These are phyloP conservation scores for Clarias macrocephalus DNA, from an alignment of 2,113 vertebrate species.

Conservation along the genomic window DNA sequence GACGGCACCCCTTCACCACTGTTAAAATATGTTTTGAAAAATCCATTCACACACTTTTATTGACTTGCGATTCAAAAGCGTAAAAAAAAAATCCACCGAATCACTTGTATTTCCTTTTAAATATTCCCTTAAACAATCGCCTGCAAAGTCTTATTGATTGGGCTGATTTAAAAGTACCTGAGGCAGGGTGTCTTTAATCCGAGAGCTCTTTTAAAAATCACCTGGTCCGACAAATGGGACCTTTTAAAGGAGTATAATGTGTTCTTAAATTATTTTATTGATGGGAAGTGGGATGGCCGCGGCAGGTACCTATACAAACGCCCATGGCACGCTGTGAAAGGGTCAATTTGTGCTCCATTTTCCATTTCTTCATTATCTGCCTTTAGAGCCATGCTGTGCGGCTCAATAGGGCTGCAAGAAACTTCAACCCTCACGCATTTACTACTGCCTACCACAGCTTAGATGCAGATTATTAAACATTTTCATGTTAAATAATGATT, in stretches of 20 bases:
- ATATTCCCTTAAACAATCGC: constrained; percentile 73
- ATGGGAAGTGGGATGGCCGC: constrained; percentile 87
- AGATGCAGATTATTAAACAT: constrained; percentile 77
- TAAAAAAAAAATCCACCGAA: constrained; percentile 59
- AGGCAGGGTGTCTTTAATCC: constrained; percentile 81
- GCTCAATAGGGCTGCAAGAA: constrained; percentile 80
- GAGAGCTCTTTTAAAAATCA: constrained; percentile 96
- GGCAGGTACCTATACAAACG: constrained; percentile 93
- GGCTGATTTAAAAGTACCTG: constrained; percentile 80
- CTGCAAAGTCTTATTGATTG: constrained; percentile 75
- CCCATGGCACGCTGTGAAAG: constrained; percentile 90
- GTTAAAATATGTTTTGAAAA: constrained; percentile 45
- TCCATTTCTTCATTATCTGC: constrained; percentile 89
- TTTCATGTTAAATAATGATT: constrained; percentile 61
- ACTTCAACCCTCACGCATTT: constrained; percentile 78
- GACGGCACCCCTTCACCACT: neutral
- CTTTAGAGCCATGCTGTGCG: constrained; percentile 82
- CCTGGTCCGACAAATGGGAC: constrained; percentile 96
- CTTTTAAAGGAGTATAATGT: constrained; percentile 97
- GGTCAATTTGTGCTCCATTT: constrained; percentile 98
- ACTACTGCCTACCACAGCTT: constrained; percentile 77
- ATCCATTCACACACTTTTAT: constrained; percentile 58
- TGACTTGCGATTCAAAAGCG: constrained; percentile 59
- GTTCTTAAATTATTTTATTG: constrained; percentile 98
- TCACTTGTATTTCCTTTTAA: constrained; percentile 67